Conservation (phyloP, 2,797 vertebrate species). For the Dromococcyx pavoninus region DNA sequence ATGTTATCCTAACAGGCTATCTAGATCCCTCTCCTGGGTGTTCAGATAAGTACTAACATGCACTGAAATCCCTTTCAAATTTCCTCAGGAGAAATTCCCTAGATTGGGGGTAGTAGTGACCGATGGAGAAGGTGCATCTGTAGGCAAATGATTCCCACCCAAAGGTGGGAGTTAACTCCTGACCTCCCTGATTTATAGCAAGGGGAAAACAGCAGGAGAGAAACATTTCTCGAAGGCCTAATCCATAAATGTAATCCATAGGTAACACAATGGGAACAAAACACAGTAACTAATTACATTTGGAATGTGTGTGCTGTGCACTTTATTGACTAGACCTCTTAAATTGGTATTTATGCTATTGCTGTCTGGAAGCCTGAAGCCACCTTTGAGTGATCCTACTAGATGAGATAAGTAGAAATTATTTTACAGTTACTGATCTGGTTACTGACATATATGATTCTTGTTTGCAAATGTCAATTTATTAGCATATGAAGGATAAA, state of each 20-base stretch:
- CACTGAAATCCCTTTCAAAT: background rate
- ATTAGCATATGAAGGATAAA: conserved; percentile 59
- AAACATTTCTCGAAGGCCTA: conserved; percentile 33
- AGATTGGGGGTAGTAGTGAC: background rate
- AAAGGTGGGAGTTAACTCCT: background rate
- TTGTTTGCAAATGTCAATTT: conserved; percentile 57
- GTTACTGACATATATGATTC: conserved; percentile 44
- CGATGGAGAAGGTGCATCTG: background rate
- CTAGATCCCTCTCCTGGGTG: background rate
- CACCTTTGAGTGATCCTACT: conserved; percentile 29
- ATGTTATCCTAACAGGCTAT: background rate
- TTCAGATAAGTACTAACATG: background rate
- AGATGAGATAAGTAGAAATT: conserved; percentile 59
- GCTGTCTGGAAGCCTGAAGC: conserved; percentile 37
- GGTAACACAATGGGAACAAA: background rate
- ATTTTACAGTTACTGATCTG: conserved; percentile 55
- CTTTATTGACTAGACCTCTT: conserved; percentile 56
- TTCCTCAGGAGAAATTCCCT: background rate
- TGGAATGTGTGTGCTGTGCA: conserved; percentile 4
- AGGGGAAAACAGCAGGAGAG: background rate
- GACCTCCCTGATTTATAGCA: background rate
- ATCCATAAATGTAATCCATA: conserved; percentile 50
- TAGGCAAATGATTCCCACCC: background rate
- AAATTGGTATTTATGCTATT: conserved; percentile 61
- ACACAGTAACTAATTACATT: conserved; percentile 46